Evolutionary conservation across 2,113 vertebrate genomes (phyloP).

Genomic region (Pampusana beccarii): DNA sequence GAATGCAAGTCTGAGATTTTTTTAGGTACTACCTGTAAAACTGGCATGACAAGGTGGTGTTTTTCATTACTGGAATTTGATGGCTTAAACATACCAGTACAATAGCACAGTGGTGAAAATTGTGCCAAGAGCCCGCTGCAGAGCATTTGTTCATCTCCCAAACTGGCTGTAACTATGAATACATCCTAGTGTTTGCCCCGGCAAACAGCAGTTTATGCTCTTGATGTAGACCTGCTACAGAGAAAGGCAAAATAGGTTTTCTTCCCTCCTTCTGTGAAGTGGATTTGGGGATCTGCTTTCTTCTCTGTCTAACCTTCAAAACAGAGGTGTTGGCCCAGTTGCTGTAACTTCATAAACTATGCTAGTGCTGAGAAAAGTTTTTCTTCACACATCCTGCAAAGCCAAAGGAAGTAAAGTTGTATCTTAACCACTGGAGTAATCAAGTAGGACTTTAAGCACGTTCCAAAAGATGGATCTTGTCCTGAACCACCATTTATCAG

Average conservation of each 20-base stretch:
- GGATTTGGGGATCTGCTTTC: neutral
- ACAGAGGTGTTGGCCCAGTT: neutral
- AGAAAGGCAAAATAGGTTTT: neutral
- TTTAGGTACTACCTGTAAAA: neutral
- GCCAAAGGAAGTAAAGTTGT: neutral
- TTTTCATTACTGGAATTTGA: neutral
- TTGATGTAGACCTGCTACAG: neutral
- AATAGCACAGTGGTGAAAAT: neutral
- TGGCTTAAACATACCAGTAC: neutral
- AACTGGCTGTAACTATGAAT: neutral
- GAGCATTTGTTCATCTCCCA: neutral
- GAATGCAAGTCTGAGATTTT: neutral
- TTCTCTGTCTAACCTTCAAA: neutral
- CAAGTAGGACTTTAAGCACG: neutral
- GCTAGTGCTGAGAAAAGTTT: neutral
- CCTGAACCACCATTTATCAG: neutral
- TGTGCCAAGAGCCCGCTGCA: neutral
- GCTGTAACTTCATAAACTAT: neutral
- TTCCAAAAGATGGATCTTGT: neutral
- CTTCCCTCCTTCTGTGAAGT: neutral
- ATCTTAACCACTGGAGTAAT: neutral
- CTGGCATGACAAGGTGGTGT: neutral
- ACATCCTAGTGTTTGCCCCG: neutral
- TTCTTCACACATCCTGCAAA: neutral
- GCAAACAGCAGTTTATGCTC: neutral